Evolutionary conservation across 2,797 vertebrate genomes (phyloP).

Genomic region (Anguilla marmorata): DNA sequence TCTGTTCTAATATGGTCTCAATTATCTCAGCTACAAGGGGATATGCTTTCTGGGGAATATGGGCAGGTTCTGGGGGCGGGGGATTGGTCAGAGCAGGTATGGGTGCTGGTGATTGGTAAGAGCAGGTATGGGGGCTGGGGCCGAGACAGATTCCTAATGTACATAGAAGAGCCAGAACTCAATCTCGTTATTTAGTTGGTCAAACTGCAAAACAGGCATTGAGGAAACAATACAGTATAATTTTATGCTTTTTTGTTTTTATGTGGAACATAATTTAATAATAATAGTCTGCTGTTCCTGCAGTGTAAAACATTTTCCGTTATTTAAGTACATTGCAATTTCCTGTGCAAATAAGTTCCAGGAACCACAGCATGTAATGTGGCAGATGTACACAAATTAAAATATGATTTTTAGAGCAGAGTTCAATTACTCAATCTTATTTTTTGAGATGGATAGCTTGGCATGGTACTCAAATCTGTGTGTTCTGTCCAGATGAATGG

Average conservation of each 20-base stretch:
- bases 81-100: too few species aligned
- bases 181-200: too few species aligned
- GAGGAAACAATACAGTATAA: not conserved
- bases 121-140: not conserved
- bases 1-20: not conserved
- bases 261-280: too few species aligned
- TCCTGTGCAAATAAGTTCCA: not conserved
- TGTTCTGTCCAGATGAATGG: too few species aligned
- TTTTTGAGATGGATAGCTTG: too few species aligned
- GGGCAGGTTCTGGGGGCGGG: too few species aligned
- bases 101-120: not conserved
- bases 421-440: too few species aligned
- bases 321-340: not conserved
- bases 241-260: too few species aligned
- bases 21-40: not conserved
- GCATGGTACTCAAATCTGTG: too few species aligned
- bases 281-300: not conserved
- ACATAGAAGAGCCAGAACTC: not conserved
- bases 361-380: not conserved
- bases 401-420: too few species aligned
- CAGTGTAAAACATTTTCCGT: not conserved
- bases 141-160: not conserved
- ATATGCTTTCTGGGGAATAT: not conserved
- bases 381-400: not conserved
- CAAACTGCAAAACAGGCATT: not conserved